Evolutionary conservation across 2,888 invertebrate genomes (phyloP), one percentile per base, ranked within the genome.

Genomic region (Nomada fabriciana): DNA sequence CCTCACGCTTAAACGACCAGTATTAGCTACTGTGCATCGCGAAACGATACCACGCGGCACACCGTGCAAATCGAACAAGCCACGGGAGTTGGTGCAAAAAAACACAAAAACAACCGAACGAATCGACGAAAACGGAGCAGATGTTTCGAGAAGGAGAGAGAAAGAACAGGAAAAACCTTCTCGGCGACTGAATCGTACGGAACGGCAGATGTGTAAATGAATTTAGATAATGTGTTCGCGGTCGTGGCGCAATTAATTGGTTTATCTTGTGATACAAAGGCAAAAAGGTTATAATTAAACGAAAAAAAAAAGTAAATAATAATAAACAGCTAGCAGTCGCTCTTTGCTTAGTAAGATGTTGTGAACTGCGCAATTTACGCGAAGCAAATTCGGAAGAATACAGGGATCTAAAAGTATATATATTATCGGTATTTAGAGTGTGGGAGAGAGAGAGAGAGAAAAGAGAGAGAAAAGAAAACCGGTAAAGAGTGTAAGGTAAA

Each of bases 361-460:
- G 83, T 86, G 80, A 84, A 89, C 88, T 86, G 89, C 91, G 91
- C 91, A 89, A 88, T 36, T 50, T 87, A 89, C 89, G 91, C 88
- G 90, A 93, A 91, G 91, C 94, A 94, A 94, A 94, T 94, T 94
- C 94, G 94, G 94, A 94, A 92, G 91, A 91, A 93, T 94, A 94
- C 94, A 94, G 94, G 94, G 94, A 93, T 92, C 88, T 91, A 91
- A 89, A 90, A 91, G 42, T 63, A 63, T 63, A 65, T 55, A n/a
- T 73, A 73, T 80, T 63, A 72, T 73, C 57, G 71, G 72, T 83
- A 82, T 83, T 86, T 86, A 84, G 83, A 80, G 76, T 65, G 67
- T 80, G 82, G 79, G 64, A 76, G 59, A 63, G 67, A 55, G 74
- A 55, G 61, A 43, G 60, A 25, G 61, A 0, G 36, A n/a, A n/a